A percentile compares a stretch with the other conserved stretches of the same genome.
Conservation (phyloP, 2,888 invertebrate species). For the Apocheima hispidaria region DNA sequence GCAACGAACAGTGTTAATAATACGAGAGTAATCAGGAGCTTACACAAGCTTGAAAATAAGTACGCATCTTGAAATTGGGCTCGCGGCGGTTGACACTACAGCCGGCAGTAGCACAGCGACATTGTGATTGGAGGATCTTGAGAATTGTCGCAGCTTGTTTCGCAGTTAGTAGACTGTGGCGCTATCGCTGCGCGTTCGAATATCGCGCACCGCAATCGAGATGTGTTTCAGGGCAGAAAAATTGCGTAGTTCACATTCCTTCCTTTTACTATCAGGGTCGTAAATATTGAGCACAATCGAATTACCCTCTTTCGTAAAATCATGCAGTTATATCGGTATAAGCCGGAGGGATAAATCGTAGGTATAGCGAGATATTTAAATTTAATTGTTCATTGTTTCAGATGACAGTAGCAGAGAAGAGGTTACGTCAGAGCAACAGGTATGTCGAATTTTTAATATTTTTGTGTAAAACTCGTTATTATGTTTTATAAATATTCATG, state of each 20-base stretch:
- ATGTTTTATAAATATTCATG: conserved; percentile 25
- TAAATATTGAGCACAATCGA: conserved; percentile 15
- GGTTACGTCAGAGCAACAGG: conserved; percentile 80
- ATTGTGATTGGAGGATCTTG: conserved; percentile 38
- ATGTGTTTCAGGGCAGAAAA: conserved; percentile 58
- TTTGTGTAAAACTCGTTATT: not conserved
- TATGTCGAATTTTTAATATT: conserved; percentile 50
- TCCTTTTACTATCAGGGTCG: conserved; percentile 18
- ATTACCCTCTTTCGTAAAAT: conserved; percentile 9
- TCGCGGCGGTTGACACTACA: conserved; percentile 28
- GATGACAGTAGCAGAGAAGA: conserved; percentile 82
- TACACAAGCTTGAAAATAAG: conserved; percentile 35
- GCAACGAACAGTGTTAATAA: too few species aligned
- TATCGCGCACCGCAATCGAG: conserved; percentile 49
- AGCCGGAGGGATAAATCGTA: too few species aligned
- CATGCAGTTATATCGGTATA: not conserved
- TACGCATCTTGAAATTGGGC: conserved; percentile 34
- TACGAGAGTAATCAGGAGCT: conserved; percentile 8
- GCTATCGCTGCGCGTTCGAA: conserved; percentile 48
- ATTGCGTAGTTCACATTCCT: conserved; percentile 26
- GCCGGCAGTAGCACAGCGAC: conserved; percentile 14
- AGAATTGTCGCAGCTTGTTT: conserved; percentile 43
- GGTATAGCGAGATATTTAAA: conserved; percentile 9
- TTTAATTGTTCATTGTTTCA: conserved; percentile 64
- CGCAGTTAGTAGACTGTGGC: conserved; percentile 61